These are phyloP conservation scores for Eudyptes chrysolophus DNA, from an alignment of 2,113 vertebrate genomes.

Conservation along the genomic window DNA sequence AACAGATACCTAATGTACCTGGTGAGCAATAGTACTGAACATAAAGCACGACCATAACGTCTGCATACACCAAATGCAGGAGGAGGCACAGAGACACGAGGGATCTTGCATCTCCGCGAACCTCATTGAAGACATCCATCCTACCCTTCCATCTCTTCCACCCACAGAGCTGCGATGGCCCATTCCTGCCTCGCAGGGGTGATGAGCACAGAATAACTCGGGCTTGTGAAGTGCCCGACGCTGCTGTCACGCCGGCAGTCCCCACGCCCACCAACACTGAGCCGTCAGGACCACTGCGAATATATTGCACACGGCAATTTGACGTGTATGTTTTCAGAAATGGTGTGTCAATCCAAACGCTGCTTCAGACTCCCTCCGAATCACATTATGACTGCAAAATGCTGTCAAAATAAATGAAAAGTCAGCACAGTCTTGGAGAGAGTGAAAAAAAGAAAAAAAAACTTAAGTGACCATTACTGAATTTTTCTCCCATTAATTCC, in stretches of 20 bases:
- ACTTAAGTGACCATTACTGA: not conserved
- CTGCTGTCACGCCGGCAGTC: accelerated
- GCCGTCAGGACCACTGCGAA: accelerated
- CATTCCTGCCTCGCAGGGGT: not conserved
- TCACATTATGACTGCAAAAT: not conserved
- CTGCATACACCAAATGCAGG: not conserved
- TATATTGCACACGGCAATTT: accelerated
- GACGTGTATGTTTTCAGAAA: accelerated
- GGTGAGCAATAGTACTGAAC: not conserved
- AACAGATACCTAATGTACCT: not conserved
- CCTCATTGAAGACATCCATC: not conserved
- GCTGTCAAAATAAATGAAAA: not conserved
- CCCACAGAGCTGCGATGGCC: accelerated
- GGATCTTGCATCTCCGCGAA: not conserved
- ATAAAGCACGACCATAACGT: accelerated
- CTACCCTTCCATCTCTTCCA: not conserved
- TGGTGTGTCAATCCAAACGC: accelerated
- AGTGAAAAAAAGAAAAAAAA: not conserved
- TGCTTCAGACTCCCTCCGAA: not conserved
- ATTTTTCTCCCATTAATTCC: not conserved
- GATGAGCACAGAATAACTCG: not conserved
- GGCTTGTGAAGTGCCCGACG: accelerated
- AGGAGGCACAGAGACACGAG: accelerated
- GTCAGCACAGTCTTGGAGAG: not conserved
- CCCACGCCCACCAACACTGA: accelerated